Evolutionary conservation across 2,797 vertebrate species (phyloP), one percentile per base, ranked within the genome.

Genomic region (Aythya fuligula): DNA sequence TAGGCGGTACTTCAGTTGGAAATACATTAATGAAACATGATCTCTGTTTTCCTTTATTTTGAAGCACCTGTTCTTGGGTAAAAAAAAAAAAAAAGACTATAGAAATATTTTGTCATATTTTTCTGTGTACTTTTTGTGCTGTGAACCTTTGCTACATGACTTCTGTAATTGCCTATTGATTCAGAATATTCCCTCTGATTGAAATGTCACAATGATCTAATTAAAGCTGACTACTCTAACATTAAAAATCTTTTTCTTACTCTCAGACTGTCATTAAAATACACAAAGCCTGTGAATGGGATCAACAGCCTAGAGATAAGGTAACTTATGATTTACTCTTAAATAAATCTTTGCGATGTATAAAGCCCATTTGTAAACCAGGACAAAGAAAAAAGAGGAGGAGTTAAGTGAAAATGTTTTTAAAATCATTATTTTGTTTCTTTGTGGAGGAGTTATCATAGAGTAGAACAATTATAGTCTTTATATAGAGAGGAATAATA

Each of bases 261-360:
- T 76, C 79, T 93, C 90, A 98, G 97, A 30, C 90, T 98, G 82
- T 98, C 97, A 70, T 96, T 98, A 94, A 92, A 95, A 77, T 98
- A 98, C 45, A 78, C 91, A 79, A 78, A 91, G 2, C 90, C 92
- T 39, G 91, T 75, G 78, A 81, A 65, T 74, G 84, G 75, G 82
- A 93, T 98, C 87, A 89, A 58, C 73, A 97, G 58, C 78, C 92
- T 98, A 77, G 96, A 97, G 95, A 96, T 98, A 95, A 97, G 97
- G 97, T 98, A 97, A 85, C 20, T 93, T 91, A 54, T 34, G 34
- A 83, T 93, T 95, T 95, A 66, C 92, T 89, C 47, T 91, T 82
- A 71, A 65, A 39, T 72, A 53, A 45, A 81, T 70, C 19, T 86
- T 65, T 61, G 41, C 88, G 43, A 8, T 62, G 24, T 90, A 62